Percentiles rank a stretch among this genome's conserved stretches.
Evolutionary conservation across 2,113 vertebrate species (phyloP).

Genomic region (Pygoscelis adeliae): DNA sequence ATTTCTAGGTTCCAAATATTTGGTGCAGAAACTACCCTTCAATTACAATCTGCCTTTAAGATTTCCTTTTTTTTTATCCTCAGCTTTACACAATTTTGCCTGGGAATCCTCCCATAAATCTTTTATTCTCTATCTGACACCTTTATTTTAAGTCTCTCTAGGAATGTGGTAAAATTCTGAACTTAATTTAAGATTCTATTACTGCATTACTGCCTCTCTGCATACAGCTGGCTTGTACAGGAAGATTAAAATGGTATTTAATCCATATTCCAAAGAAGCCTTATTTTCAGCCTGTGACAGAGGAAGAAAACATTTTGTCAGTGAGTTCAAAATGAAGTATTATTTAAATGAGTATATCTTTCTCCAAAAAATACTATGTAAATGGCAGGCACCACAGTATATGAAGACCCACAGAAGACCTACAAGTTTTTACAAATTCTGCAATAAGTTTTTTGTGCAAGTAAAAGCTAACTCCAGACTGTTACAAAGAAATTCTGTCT

Average conservation of each 20-base stretch:
- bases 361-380: background rate
- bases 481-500: background rate
- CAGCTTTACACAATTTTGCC: background rate
- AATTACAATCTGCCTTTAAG: background rate
- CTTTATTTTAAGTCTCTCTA: constrained; percentile 53
- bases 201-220: constrained; percentile 37
- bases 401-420: background rate
- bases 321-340: constrained; percentile 13
- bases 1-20: background rate
- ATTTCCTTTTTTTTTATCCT: background rate
- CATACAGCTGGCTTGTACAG: background rate
- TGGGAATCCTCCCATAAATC: background rate
- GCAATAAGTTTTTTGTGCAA: background rate
- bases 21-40: background rate
- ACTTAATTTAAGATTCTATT: constrained; percentile 60
- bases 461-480: background rate
- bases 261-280: constrained; percentile 8
- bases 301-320: constrained; percentile 16
- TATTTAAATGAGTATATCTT: background rate
- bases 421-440: background rate
- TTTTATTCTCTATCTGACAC: constrained; percentile 34
- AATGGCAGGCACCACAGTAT: background rate
- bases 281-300: constrained; percentile 29
- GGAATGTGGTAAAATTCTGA: constrained; percentile 39
- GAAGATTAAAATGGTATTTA: constrained; percentile 58